phyloP scores from a whole-genome alignment of 2,113 vertebrate species.

The Stigmatopora argus region DNA sequence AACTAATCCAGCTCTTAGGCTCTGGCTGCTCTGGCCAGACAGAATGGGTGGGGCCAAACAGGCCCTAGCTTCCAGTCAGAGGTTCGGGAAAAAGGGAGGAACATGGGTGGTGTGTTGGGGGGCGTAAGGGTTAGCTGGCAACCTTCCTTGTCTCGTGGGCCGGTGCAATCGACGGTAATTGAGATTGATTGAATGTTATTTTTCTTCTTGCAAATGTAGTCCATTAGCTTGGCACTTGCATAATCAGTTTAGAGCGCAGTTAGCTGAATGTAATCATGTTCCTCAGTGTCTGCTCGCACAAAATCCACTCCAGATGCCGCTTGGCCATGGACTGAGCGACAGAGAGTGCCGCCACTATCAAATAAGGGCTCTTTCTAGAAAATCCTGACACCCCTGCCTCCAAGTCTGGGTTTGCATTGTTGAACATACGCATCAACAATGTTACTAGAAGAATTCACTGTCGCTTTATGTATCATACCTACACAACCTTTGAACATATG shows the following conservation, averaged over 20 bases:
- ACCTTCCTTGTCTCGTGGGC: conserved; percentile 83
- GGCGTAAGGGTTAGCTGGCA: conserved; percentile 67
- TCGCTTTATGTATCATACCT: conserved; percentile 17
- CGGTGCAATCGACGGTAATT: conserved; percentile 93
- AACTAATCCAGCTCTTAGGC: conserved; percentile 45
- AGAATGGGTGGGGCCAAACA: conserved; percentile 60
- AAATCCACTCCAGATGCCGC: conserved; percentile 95
- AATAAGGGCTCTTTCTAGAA: conserved; percentile 72
- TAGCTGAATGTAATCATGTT: conserved; percentile 99
- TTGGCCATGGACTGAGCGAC: conserved; percentile 71
- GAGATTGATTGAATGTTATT: conserved; percentile 99
- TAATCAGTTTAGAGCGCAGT: conserved; percentile 99
- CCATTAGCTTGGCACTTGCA: conserved; percentile 99
- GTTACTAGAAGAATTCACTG: conserved; percentile 3
- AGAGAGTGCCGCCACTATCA: conserved; percentile 79
- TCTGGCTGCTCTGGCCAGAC: conserved; percentile 45
- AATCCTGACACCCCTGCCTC: conserved; percentile 50
- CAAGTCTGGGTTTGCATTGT: conserved; percentile 51
- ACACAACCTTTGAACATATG: conserved; percentile 30
- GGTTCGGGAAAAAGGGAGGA: conserved; percentile 65
- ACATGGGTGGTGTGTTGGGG: conserved; percentile 26
- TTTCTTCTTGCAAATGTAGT: conserved; percentile 99
- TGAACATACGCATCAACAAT: conserved; percentile 43
- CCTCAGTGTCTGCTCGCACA: conserved; percentile 97
- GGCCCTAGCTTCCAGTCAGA: conserved; percentile 65